A percentile compares a stretch with the other conserved stretches of the same genome.
Conservation (phyloP, 2,113 vertebrate genomes). For the Varanus komodoensis region DNA sequence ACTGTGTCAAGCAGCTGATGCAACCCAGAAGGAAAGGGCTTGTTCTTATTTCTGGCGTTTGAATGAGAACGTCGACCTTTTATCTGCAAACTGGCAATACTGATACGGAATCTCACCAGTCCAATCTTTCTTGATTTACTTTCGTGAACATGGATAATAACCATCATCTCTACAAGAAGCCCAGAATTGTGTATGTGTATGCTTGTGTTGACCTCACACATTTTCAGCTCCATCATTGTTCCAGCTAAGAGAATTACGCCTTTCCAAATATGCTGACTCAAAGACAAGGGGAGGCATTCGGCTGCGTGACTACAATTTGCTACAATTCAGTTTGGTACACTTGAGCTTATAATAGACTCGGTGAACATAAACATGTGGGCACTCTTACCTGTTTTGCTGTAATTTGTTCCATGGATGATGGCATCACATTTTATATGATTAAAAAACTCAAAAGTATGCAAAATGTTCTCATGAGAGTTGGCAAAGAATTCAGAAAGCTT, state of each 20-base stretch:
- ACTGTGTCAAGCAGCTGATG: background rate
- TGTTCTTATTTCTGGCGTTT: background rate
- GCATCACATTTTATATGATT: constrained; percentile 54
- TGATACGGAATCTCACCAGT: background rate
- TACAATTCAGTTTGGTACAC: constrained; percentile 15
- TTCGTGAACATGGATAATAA: background rate
- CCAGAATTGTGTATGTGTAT: background rate
- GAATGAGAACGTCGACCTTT: background rate
- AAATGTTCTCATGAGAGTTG: constrained; percentile 59
- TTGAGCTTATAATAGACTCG: background rate
- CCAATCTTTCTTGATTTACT: background rate
- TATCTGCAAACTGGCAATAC: background rate
- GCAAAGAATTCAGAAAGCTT: constrained; percentile 46
- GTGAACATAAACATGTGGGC: constrained; percentile 20
- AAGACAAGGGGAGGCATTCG: constrained; percentile 5
- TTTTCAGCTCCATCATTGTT: constrained; percentile 1
- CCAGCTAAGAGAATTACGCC: background rate
- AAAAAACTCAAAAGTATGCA: constrained; percentile 56
- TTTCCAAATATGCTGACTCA: constrained; percentile 36
- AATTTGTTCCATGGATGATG: constrained; percentile 49
- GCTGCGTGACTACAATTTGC: constrained; percentile 21
- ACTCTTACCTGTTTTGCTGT: constrained; percentile 6
- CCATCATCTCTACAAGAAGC: background rate
- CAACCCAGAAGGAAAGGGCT: constrained; percentile 22
- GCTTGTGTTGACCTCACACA: background rate